A percentile compares a stretch with the other conserved stretches of the same genome.
phyloP scores from a whole-genome alignment of 2,113 vertebrate species.

The Lipophrys pholis region DNA sequence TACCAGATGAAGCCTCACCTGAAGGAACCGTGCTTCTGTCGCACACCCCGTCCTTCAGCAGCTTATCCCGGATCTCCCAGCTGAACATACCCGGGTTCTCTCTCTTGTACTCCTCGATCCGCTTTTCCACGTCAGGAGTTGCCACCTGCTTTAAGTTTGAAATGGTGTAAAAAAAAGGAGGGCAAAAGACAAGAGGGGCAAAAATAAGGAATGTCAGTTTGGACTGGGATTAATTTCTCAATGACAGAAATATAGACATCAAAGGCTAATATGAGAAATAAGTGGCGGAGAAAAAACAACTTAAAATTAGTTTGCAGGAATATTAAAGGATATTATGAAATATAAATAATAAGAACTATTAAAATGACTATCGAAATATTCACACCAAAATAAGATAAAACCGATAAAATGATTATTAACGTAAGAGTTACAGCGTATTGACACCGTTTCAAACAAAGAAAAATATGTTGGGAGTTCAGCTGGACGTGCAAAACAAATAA shows the following conservation, averaged over 20 bases:
- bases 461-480: too few relatives aligned
- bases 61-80: conserved; percentile 98
- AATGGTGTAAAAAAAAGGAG: conserved; percentile 3
- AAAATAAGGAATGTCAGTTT: conserved; percentile 19
- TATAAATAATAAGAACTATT: too few relatives aligned
- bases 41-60: conserved; percentile 98
- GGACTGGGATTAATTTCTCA: neutral
- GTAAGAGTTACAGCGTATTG: too few relatives aligned
- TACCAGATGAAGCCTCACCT: conserved; percentile 95
- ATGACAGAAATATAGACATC: too few relatives aligned
- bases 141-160: conserved; percentile 94
- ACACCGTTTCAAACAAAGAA: too few relatives aligned
- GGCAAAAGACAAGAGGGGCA: too few relatives aligned
- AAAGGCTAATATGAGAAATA: neutral
- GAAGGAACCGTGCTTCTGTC: conserved; percentile 98
- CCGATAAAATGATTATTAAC: too few relatives aligned
- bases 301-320: too few relatives aligned
- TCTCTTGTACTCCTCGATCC: conserved; percentile 98
- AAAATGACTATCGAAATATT: too few relatives aligned
- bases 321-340: too few relatives aligned
- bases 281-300: neutral
- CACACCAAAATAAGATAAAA: too few relatives aligned
- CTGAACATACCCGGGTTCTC: conserved; percentile 99
- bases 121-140: conserved; percentile 98
- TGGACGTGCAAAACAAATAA: too few relatives aligned